These are phyloP conservation scores for Dendrolimus punctatus DNA, from an alignment of 1,140 invertebrate species.

Conservation along the genomic window DNA sequence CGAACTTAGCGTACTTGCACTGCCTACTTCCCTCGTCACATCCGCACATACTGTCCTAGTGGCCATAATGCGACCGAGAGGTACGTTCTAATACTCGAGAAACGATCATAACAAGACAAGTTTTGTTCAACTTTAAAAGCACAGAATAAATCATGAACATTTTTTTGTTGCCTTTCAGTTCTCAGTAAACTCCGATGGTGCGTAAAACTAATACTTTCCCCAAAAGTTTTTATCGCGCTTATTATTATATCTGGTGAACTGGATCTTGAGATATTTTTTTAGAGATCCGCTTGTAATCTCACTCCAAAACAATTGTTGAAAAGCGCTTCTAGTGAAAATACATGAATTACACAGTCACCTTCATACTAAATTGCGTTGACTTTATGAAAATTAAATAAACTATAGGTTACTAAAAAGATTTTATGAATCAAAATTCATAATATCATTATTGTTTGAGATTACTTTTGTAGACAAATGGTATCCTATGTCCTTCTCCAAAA, in stretches of 20 bases:
- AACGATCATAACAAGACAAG: slow-evolving; percentile 14
- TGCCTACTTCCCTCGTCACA: no score
- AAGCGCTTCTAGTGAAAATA: background rate
- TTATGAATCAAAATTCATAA: no score
- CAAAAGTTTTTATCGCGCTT: slow-evolving; percentile 36
- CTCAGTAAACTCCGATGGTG: slow-evolving; percentile 21
- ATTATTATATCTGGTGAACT: slow-evolving; percentile 26
- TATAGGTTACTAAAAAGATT: no score
- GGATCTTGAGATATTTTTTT: slow-evolving; percentile 16
- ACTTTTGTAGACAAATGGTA: no score
- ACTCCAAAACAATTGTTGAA: slow-evolving; percentile 14
- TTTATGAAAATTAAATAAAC: no score
- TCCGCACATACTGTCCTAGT: no score
- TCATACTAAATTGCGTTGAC: no score
- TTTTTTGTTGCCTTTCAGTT: slow-evolving; percentile 28
- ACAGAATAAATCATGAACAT: slow-evolving; percentile 23
- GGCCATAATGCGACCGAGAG: no score
- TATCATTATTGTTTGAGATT: no score
- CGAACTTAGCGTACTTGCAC: no score
- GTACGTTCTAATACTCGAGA: background rate
- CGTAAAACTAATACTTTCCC: slow-evolving; percentile 28
- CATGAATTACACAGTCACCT: no score
- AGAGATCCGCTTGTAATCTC: slow-evolving; percentile 12
- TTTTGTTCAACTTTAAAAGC: slow-evolving; percentile 24
- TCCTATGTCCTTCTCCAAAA: no score